Conservation (phyloP, 2,888 invertebrate species). For the Eristalinus sepulchralis region DNA sequence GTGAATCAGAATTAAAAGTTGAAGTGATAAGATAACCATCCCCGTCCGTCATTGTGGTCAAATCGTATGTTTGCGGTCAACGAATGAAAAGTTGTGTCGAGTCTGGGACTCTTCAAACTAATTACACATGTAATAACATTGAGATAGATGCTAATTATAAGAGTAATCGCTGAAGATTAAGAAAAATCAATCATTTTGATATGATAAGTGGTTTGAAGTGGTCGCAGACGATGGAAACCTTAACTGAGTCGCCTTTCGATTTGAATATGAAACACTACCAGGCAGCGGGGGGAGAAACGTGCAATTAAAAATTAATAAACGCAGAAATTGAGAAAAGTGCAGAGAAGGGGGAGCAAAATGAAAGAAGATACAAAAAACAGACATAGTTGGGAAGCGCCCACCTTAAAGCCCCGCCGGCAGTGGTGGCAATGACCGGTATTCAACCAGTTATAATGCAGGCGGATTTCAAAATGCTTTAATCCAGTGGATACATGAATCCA, state of each 20-base stretch:
- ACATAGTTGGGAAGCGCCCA: slow-evolving; percentile 58
- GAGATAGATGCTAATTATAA: slow-evolving; percentile 46
- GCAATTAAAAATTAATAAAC: slow-evolving; percentile 70
- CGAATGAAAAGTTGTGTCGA: background rate
- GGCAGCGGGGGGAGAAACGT: background rate
- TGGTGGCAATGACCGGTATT: background rate
- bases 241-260: slow-evolving; percentile 28
- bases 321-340: slow-evolving; percentile 37
- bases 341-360: slow-evolving; percentile 35
- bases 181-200: slow-evolving; percentile 57
- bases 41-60: background rate
- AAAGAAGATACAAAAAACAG: slow-evolving; percentile 56
- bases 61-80: background rate
- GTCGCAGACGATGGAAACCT: slow-evolving; percentile 31
- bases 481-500: slow-evolving; percentile 1
- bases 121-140: slow-evolving; percentile 45
- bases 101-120: background rate
- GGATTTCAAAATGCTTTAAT: slow-evolving; percentile 49
- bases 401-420: slow-evolving; percentile 30
- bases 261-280: background rate
- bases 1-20: slow-evolving; percentile 3
- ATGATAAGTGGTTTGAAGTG: slow-evolving; percentile 61
- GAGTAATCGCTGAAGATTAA: slow-evolving; percentile 44
- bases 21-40: slow-evolving; percentile 19
- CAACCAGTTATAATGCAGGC: slow-evolving; percentile 27